Conservation (phyloP, 2,113 vertebrate species). For the Leuciscus idus region DNA sequence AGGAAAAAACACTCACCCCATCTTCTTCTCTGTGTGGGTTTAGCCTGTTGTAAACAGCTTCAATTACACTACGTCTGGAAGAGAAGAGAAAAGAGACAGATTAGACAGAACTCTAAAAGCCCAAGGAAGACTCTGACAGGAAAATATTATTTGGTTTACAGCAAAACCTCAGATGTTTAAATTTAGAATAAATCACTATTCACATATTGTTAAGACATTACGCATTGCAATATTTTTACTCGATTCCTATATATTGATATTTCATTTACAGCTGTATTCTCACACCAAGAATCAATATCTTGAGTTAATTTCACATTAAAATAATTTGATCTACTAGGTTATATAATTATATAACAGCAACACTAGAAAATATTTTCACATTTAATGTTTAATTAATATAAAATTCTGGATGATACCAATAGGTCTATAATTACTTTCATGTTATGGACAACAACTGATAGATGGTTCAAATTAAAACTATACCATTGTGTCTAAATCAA, state of each 20-base stretch:
- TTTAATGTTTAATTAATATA: not conserved
- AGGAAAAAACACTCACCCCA: slow-evolving; percentile 85
- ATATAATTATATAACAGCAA: not conserved
- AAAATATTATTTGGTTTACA: not conserved
- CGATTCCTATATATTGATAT: not conserved
- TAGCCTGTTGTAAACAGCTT: slow-evolving; percentile 98
- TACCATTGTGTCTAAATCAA: not conserved
- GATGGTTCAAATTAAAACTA: not conserved
- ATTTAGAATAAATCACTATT: not conserved
- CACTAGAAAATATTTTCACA: not conserved
- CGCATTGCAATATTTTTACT: not conserved
- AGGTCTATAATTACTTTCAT: not conserved
- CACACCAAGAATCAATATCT: not conserved
- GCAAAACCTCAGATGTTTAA: not conserved
- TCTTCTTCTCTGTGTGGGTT: slow-evolving; percentile 98
- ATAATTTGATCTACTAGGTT: not conserved
- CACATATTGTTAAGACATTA: not conserved
- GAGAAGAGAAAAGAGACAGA: slow-evolving; percentile 51
- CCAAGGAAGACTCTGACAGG: not conserved
- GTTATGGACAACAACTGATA: not conserved
- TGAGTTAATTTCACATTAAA: not conserved
- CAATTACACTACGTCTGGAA: slow-evolving; percentile 94
- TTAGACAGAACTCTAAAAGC: not conserved
- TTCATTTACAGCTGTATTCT: not conserved
- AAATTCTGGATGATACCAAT: not conserved